Evolutionary conservation across 2,113 vertebrate species (phyloP), one percentile per base, ranked within the genome.

Genomic region (Peromyscus californicus): DNA sequence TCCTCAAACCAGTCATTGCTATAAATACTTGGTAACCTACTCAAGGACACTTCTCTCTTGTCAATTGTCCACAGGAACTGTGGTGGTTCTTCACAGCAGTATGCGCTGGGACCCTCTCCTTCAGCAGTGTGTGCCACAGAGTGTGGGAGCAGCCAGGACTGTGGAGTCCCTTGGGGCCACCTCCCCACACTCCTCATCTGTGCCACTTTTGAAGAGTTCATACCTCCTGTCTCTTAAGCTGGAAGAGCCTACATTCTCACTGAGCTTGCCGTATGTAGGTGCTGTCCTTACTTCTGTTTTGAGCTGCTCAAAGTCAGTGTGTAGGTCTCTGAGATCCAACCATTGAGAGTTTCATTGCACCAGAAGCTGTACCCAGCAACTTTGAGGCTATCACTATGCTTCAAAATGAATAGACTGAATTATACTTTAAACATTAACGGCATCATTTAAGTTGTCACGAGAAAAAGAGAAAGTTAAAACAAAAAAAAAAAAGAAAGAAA

Each of bases 401-500:
- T 15, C 59, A 33, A 51, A 51, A 79, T 19, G 13, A 36, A 51
- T n/a, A 17, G 5, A 24, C 59, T 90, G 39, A 88, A 48, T 63
- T 54, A 48, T 11, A 24, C 39, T 74, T 21, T 61, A 63, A 78
- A 48, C 26, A 21, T 3, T 90, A 42, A 15, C 19, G 21, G 45
- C 31, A 63, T 24, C 13, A 7, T 48, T 48, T 36, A 10, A 42
- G 15, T 45, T 79, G 8, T 22, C 31, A 8, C 11, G 9, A 65
- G 72, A 89, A 70, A 89, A 51, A 45, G 89, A n/a, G 36, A 19
- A 26, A 48, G 13, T 59, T 59, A 39, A 36, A 45, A 42, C 26
- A 7, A 12, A 75, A 10, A 12, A 75, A 12, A 29, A 0, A 48
- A 7, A 15, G 3, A 4, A 4, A 13, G 2, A 22, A 17, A 74